phyloP scores from a whole-genome alignment of 2,113 vertebrate genomes.

The Piaya cayana region DNA sequence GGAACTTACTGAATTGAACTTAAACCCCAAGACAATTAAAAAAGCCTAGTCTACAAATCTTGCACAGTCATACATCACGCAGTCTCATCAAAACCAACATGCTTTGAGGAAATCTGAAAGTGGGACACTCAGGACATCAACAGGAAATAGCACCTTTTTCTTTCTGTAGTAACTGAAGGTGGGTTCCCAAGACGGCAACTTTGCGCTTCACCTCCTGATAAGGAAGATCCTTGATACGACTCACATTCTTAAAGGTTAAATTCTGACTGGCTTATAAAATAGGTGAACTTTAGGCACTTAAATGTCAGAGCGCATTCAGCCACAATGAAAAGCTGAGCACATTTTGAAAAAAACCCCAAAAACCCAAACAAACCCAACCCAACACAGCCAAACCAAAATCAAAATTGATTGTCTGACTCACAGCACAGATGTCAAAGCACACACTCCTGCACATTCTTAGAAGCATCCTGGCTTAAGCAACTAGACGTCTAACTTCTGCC shows the following conservation, averaged over 20 bases:
- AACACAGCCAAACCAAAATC: background rate
- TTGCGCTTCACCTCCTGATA: background rate
- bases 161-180: background rate
- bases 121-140: background rate
- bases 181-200: background rate
- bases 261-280: background rate
- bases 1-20: background rate
- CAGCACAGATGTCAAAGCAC: background rate
- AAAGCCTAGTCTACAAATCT: background rate
- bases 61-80: background rate
- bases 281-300: constrained; percentile 1
- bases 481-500: background rate
- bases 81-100: background rate
- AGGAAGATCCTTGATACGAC: background rate
- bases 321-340: background rate
- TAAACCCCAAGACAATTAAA: background rate
- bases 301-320: background rate
- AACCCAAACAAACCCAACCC: background rate
- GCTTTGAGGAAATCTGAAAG: background rate
- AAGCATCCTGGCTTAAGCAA: background rate
- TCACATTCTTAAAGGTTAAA: background rate
- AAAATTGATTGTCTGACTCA: background rate
- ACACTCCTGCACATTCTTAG: background rate
- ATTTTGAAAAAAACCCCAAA: background rate
- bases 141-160: background rate